Evolutionary conservation across 1,140 invertebrate species (phyloP), one percentile per base, ranked within the genome.

Genomic region (Sycobia sp.): DNA sequence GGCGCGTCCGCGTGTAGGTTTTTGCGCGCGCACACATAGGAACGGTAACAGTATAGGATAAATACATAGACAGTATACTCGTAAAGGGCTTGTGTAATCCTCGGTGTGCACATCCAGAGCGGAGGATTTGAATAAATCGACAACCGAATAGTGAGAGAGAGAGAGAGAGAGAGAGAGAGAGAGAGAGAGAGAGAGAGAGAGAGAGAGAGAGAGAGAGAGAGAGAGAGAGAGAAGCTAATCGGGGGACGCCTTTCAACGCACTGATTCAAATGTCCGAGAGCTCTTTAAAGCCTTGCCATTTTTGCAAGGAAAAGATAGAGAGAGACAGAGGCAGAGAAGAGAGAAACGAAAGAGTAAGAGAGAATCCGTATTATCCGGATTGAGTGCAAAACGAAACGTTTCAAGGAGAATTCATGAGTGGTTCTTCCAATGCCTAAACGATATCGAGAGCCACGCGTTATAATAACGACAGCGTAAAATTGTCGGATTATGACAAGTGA

Each of bases 71-170:
- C n/a, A 29, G 13, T n/a, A 2, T 5, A 32, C 11, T 49, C 18
- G 38, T 10, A 25, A 27, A 25, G 34, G 38, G 32, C 32, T 23
- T 43, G 41, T 41, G 25, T 56, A 63, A 63, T 63, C 53, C 20
- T 44, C 38, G 1, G 25, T 61, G 9, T 18, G 43, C 27, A 16
- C 59, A 16, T 32, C 23, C 27, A n/a, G 13, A 23, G 36, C 36
- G 18, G 51, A 39, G 56, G 60, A 63, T 63, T 56, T 56, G 44
- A 56, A 63, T 63, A 55, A 56, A 63, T 63, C 53, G 53, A 56
- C 61, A 56, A 43, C 18, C 22, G 11, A 16, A 38, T 13, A 4
- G 13, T 0, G 16, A n/a, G 9, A 36, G 1, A 0, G 11, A 23
- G 18, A 1, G 18, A 38, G 16, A n/a, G 8, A 36, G 18, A 50